Base-by-base conservation (phyloP, 2,797 vertebrate species). In the Sarcoramphus papa region DNA sequence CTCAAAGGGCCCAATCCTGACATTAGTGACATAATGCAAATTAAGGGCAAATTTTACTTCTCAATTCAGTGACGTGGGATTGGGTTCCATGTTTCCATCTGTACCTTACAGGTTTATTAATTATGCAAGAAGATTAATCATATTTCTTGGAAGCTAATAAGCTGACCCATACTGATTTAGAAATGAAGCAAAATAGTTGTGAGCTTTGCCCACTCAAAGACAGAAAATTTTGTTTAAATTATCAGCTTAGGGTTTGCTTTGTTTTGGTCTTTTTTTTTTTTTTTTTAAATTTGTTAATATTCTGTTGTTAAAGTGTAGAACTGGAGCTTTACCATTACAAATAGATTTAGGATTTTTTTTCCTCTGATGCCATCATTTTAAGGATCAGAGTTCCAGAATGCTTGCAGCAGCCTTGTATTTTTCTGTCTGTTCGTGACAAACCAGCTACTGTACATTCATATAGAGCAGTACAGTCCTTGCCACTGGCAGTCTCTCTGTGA, bases 401-500 rank as follows among this genome's bases (percentile, higher is more conserved):
- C 75, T 97, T 97, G 81, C 68, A 94, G 92, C 76, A 96, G 92
- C 78, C 93, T 96, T 97, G 74, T 97, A 78, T 96, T 96, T 96
- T 97, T 98, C 90, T 96, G 81, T 98, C 93, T 97, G 80, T 98
- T 97, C 95, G 88, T 98, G 98, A 98, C 98, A 98, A 97, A 97
- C 96, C 97, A 94, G 95, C 95, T 97, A 98, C 98, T 98, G 98
- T 98, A 97, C 97, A 96, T 98, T 98, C 95, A 97, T 96, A 98
- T 98, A 98, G 98, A 98, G 98, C 97, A 97, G 97, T 98, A 97
- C 96, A 98, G 98, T 98, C 97, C 96, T 98, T 97, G 97, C 98
- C 98, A 97, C 91, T 96, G 97, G 97, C 95, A 93, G 96, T 97
- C 93, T 95, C 89, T 97, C 92, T 98, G 93, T 98, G 98, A 98